Percentiles rank a stretch among this genome's conserved stretches.
These are phyloP conservation scores for Diplolepis rosae DNA, from an alignment of 2,888 invertebrate species.

Conservation along the genomic window DNA sequence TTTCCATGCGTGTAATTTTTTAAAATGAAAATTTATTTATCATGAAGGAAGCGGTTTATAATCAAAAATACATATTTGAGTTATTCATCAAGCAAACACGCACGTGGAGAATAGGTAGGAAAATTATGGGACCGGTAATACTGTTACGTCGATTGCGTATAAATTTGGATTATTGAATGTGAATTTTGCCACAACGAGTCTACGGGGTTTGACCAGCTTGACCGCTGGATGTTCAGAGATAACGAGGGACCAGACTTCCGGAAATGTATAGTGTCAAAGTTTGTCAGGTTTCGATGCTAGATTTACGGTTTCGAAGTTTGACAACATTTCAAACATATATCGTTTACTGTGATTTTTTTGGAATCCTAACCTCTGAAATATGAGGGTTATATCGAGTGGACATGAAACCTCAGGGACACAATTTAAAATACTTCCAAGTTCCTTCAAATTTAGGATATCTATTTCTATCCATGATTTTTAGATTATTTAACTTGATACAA, in stretches of 20 bases:
- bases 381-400: too few relatives aligned
- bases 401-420: too few relatives aligned
- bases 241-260: slow-evolving; percentile 42
- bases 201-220: slow-evolving; percentile 16
- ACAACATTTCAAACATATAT: neutral
- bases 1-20: too few relatives aligned
- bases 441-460: too few relatives aligned
- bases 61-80: neutral
- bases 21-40: too few relatives aligned
- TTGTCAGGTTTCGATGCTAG: slow-evolving; percentile 38
- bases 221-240: slow-evolving; percentile 46
- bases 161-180: slow-evolving; percentile 37
- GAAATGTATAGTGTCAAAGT: slow-evolving; percentile 3
- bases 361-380: too few relatives aligned
- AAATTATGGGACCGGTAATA: slow-evolving; percentile 29
- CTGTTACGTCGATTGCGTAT: slow-evolving; percentile 27
- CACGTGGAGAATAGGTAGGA: neutral
- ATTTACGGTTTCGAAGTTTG: slow-evolving; percentile 17
- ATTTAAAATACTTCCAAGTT: too few relatives aligned
- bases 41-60: neutral
- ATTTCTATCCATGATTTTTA: too few relatives aligned
- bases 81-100: neutral
- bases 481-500: too few relatives aligned
- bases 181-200: slow-evolving; percentile 28
- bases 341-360: neutral